Percentiles rank a stretch among this genome's conserved stretches.
Evolutionary conservation across 2,113 vertebrate species (phyloP).

Genomic region (Corythaeola cristata): DNA sequence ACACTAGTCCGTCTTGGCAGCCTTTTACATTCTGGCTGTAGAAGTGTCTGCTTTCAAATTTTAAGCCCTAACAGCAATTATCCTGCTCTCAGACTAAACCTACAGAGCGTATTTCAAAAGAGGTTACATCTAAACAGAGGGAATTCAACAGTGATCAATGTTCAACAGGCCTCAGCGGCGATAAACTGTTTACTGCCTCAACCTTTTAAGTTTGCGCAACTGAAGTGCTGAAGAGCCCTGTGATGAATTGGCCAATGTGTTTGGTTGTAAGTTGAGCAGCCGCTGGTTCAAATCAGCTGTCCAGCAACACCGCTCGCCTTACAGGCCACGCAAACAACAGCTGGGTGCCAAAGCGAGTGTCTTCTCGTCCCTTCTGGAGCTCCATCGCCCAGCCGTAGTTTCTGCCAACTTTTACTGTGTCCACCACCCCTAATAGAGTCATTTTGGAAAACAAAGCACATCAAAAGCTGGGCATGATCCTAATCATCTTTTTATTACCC

Average conservation of each 20-base stretch:
- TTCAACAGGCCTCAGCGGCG: conserved; percentile 19
- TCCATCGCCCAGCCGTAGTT: fast-evolving
- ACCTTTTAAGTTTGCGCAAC: conserved; percentile 48
- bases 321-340: neutral
- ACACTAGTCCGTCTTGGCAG: neutral
- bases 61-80: conserved; percentile 15
- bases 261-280: neutral
- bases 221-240: neutral
- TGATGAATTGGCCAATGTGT: conserved; percentile 66
- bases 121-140: conserved; percentile 43
- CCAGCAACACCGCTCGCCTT: neutral
- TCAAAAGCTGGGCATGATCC: neutral
- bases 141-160: conserved; percentile 39
- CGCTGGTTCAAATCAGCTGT: conserved; percentile 50
- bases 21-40: neutral
- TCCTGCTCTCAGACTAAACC: conserved; percentile 46
- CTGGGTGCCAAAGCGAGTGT: neutral
- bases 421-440: neutral
- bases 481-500: neutral
- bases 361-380: neutral
- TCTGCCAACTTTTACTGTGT: neutral
- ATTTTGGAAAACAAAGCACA: neutral
- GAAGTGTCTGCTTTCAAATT: conserved; percentile 29
- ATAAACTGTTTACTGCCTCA: conserved; percentile 68
- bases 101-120: conserved; percentile 49